Conservation (phyloP, 2,797 vertebrate species). For the Sciaenops ocellatus region DNA sequence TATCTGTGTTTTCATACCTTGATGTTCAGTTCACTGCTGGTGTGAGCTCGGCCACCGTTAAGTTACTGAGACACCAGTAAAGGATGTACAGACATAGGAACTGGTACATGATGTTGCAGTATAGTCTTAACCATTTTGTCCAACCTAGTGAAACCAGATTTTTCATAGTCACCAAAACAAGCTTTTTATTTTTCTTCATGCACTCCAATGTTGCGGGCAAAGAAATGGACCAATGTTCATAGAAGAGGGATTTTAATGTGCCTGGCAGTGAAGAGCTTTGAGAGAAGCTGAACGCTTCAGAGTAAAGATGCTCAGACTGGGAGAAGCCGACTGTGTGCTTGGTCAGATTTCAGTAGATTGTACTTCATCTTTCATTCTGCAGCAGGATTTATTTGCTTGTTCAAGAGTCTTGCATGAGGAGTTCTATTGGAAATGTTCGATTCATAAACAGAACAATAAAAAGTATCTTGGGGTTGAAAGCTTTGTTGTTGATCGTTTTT, state of each 20-base stretch:
- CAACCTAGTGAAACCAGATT: conserved; percentile 21
- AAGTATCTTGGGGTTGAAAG: conserved; percentile 55
- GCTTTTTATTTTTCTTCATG: conserved; percentile 36
- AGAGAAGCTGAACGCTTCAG: conserved; percentile 7
- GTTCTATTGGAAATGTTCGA: conserved; percentile 56
- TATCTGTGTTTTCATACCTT: neutral
- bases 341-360: conserved; percentile 30
- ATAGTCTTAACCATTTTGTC: conserved; percentile 26
- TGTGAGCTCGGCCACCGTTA: neutral
- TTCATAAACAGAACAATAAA: conserved; percentile 66
- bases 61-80: conserved; percentile 1
- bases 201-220: conserved; percentile 47
- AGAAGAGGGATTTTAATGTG: conserved; percentile 5
- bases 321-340: conserved; percentile 5
- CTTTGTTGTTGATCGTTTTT: conserved; percentile 12
- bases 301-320: neutral
- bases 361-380: conserved; percentile 41
- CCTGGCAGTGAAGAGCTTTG: neutral
- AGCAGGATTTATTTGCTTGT: conserved; percentile 53
- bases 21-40: conserved; percentile 15
- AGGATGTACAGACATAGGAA: conserved; percentile 32
- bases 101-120: conserved; percentile 21
- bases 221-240: conserved; percentile 44
- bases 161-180: conserved; percentile 20
- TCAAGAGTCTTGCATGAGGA: conserved; percentile 65